Conservation (phyloP, 2,888 invertebrate genomes). For the Malthinus seriepunctatus region DNA sequence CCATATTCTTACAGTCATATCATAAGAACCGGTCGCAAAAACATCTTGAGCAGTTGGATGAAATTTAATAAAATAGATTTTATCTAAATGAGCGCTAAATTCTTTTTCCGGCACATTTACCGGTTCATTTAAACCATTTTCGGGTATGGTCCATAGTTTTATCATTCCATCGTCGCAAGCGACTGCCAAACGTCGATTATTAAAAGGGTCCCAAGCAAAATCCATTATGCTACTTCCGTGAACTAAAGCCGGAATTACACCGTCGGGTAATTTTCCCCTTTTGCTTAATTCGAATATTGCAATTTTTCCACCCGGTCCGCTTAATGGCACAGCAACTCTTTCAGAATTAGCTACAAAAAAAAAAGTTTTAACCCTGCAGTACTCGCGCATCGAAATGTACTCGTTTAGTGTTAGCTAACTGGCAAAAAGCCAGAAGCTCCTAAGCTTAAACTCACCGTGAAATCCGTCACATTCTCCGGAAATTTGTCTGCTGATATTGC, state of each 20-base stretch:
- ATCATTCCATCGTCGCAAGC: conserved; percentile 84
- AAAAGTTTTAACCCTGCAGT: too few relatives aligned
- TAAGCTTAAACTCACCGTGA: conserved; percentile 66
- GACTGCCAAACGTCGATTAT: conserved; percentile 76
- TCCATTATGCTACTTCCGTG: conserved; percentile 90
- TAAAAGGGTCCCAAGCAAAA: conserved; percentile 94
- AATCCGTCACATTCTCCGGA: conserved; percentile 95
- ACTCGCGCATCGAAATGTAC: too few relatives aligned
- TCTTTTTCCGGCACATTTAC: conserved; percentile 74
- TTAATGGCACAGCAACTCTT: conserved; percentile 87
- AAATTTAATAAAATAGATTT: conserved; percentile 88
- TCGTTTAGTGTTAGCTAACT: too few relatives aligned
- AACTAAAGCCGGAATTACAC: conserved; percentile 83
- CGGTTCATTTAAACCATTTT: conserved; percentile 67
- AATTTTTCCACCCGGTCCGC: conserved; percentile 89
- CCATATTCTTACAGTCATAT: conserved; percentile 89
- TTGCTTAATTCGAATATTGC: conserved; percentile 82
- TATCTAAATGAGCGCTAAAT: conserved; percentile 82
- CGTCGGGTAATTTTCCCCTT: conserved; percentile 77
- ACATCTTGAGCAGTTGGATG: conserved; percentile 89
- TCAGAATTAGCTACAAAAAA: conserved; percentile 75
- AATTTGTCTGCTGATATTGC: conserved; percentile 87
- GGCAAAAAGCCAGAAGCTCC: too few relatives aligned
- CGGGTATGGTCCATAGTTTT: conserved; percentile 49
- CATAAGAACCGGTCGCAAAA: conserved; percentile 86